Percentiles rank a stretch among this genome's conserved stretches.
Evolutionary conservation across 2,797 vertebrate species (phyloP).

Genomic region (Cyprinodon diabolis): DNA sequence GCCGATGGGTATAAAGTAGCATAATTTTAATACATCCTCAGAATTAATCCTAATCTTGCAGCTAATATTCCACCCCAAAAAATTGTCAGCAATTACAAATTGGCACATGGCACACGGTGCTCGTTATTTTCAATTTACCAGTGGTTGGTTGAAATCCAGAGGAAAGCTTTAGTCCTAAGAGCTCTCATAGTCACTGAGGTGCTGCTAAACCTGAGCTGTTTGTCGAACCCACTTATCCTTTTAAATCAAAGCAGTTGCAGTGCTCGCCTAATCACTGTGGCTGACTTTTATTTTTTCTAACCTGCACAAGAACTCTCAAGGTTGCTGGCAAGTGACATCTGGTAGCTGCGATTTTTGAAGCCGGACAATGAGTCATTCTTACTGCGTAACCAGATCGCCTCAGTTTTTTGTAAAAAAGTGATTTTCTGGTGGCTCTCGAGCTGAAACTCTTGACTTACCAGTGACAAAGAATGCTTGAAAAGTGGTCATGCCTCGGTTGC

Average conservation of each 20-base stretch:
- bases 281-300: conserved; percentile 36
- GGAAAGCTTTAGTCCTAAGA: conserved; percentile 73
- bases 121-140: conserved; percentile 60
- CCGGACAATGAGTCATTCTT: conserved; percentile 68
- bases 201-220: conserved; percentile 73
- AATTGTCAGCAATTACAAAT: conserved; percentile 14
- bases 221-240: conserved; percentile 67
- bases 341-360: conserved; percentile 55
- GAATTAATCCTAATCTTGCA: conserved; percentile 1
- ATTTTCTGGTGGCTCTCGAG: conserved; percentile 59
- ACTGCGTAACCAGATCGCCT: conserved; percentile 61
- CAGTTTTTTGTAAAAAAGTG: conserved; percentile 54
- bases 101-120: conserved; percentile 46
- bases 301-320: conserved; percentile 40
- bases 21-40: not conserved
- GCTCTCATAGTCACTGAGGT: conserved; percentile 74
- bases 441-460: conserved; percentile 56
- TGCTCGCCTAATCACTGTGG: conserved; percentile 55
- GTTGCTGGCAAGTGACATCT: conserved; percentile 50
- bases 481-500: conserved; percentile 69
- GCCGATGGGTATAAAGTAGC: conserved; percentile 1
- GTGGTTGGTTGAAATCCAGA: conserved; percentile 74
- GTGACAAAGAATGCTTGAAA: conserved; percentile 68
- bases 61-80: not conserved
- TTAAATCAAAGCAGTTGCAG: conserved; percentile 56